Percentiles rank a stretch among this genome's conserved stretches.
Evolutionary conservation across 2,797 vertebrate genomes (phyloP).

Genomic region (Acrossocheilus fasciatus): DNA sequence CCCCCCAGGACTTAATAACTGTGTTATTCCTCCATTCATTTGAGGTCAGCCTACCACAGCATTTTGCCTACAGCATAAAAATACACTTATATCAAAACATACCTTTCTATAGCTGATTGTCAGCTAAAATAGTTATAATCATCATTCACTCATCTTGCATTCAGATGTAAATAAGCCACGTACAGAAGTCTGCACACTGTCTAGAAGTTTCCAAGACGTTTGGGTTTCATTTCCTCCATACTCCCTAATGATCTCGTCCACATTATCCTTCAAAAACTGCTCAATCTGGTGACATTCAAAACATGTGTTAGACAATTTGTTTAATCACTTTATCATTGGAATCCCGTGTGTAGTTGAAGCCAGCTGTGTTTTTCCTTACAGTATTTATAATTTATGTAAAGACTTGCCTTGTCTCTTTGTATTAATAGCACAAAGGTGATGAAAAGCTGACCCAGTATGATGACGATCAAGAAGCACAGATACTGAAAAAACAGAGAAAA

Average conservation of each 20-base stretch:
- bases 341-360: neutral
- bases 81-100: conserved; percentile 8
- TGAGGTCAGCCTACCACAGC: conserved; percentile 65
- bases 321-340: neutral
- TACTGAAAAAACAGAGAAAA: conserved; percentile 65
- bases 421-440: conserved; percentile 66
- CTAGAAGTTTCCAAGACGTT: conserved; percentile 62
- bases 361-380: neutral
- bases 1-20: conserved; percentile 55
- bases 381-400: neutral
- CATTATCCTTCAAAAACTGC: neutral
- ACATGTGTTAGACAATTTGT: neutral
- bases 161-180: conserved; percentile 44
- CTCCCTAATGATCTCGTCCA: conserved; percentile 53
- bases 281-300: conserved; percentile 59
- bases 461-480: conserved; percentile 62
- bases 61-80: conserved; percentile 60
- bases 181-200: conserved; percentile 69
- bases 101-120: neutral
- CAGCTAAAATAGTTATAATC: neutral
- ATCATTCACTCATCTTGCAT: neutral
- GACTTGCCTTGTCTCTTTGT: conserved; percentile 57
- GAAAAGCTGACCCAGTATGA: conserved; percentile 72
- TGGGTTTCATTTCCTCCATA: conserved; percentile 51
- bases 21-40: conserved; percentile 71